A percentile compares a stretch with the other conserved stretches of the same genome.
Evolutionary conservation across 2,888 invertebrate genomes (phyloP).

Genomic region (Zygothrica quintamaculata): DNA sequence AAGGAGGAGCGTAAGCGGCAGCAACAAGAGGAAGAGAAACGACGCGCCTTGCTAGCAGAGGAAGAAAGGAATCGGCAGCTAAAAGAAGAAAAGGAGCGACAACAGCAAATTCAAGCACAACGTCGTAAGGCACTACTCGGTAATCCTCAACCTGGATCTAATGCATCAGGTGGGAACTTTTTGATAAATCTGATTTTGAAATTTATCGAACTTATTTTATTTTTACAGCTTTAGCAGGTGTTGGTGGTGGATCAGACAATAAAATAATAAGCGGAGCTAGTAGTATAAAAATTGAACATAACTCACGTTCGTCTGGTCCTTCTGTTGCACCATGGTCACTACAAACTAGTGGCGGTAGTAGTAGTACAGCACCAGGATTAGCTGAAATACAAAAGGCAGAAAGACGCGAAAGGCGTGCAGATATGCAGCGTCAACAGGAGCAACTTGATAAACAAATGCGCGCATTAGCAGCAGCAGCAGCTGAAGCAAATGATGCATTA

Average conservation of each 20-base stretch:
- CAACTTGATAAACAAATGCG: slow-evolving; percentile 81
- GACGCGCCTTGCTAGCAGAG: slow-evolving; percentile 69
- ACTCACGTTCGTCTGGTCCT: slow-evolving; percentile 47
- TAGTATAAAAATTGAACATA: slow-evolving; percentile 41
- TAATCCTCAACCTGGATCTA: slow-evolving; percentile 28
- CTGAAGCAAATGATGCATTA: slow-evolving; percentile 77
- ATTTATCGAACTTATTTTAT: background rate
- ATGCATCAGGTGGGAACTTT: slow-evolving; percentile 31
- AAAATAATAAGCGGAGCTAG: slow-evolving; percentile 17
- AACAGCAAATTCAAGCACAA: slow-evolving; percentile 83
- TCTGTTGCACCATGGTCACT: slow-evolving; percentile 84
- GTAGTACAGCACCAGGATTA: slow-evolving; percentile 84
- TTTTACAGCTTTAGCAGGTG: background rate
- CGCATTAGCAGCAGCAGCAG: slow-evolving; percentile 70
- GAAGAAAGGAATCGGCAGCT: slow-evolving; percentile 82
- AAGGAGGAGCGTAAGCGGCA: slow-evolving; percentile 83
- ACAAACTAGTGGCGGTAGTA: slow-evolving; percentile 73
- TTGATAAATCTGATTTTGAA: too few relatives aligned
- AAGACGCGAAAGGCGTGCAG: slow-evolving; percentile 83
- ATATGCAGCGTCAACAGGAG: slow-evolving; percentile 83
- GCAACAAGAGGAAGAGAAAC: slow-evolving; percentile 82
- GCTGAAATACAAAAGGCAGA: slow-evolving; percentile 86
- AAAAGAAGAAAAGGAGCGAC: slow-evolving; percentile 82
- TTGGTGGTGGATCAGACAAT: background rate
- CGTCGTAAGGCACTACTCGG: slow-evolving; percentile 81